These are phyloP conservation scores for Apantesis nais DNA, from an alignment of 2,888 invertebrate genomes.

Conservation along the genomic window DNA sequence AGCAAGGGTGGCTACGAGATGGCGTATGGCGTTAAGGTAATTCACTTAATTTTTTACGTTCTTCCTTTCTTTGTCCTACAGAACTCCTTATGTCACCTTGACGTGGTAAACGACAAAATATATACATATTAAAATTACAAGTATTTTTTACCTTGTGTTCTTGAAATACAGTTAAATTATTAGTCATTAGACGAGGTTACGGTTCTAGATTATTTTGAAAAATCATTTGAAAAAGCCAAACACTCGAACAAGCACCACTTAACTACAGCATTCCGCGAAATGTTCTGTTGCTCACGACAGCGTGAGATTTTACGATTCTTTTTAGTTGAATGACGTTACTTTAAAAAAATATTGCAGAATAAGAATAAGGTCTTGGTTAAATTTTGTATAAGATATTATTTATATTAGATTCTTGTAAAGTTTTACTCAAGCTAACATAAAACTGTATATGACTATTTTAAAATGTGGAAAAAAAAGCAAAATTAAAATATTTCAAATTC, in stretches of 20 bases:
- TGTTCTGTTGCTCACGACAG: background rate
- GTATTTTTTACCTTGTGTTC: background rate
- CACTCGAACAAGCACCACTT: background rate
- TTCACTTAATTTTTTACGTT: background rate
- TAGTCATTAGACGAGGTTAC: background rate
- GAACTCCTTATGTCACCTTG: background rate
- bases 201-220: background rate
- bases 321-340: background rate
- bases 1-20: slow-evolving; percentile 97
- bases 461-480: too few relatives aligned
- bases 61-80: background rate
- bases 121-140: background rate
- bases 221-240: background rate
- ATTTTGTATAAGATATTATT: too few relatives aligned
- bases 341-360: too few relatives aligned
- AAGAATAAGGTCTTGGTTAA: too few relatives aligned
- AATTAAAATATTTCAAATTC: too few relatives aligned
- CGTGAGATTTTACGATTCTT: background rate
- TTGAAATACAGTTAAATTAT: background rate
- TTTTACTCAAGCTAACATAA: too few relatives aligned
- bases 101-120: background rate
- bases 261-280: background rate
- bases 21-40: slow-evolving; percentile 87
- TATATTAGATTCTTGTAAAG: too few relatives aligned
- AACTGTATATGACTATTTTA: too few relatives aligned